Evolutionary conservation across 2,113 vertebrate genomes (phyloP).

Genomic region (Polypterus bichir): DNA sequence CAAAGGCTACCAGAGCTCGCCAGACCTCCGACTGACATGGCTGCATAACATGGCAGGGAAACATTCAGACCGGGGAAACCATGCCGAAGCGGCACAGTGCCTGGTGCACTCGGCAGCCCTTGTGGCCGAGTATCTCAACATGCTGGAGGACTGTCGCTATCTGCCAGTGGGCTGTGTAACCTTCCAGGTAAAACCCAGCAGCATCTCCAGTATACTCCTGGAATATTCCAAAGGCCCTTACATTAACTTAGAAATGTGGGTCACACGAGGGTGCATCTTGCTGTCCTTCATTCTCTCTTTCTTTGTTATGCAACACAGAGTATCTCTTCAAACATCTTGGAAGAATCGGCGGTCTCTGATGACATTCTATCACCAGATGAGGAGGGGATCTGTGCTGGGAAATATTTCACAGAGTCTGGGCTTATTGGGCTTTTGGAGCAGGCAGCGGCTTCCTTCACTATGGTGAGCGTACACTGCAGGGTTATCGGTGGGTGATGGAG

Average conservation of each 20-base stretch:
- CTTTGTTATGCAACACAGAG: conserved; percentile 36
- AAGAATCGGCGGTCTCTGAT: conserved; percentile 80
- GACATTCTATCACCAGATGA: conserved; percentile 80
- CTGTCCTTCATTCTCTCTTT: background rate
- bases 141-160: conserved; percentile 79
- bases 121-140: conserved; percentile 80
- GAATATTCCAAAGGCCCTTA: background rate
- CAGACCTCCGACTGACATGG: conserved; percentile 78
- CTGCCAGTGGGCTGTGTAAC: conserved; percentile 79
- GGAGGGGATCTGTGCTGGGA: conserved; percentile 82
- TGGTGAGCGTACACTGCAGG: conserved; percentile 45
- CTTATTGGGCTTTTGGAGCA: conserved; percentile 77
- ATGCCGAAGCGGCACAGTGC: conserved; percentile 80
- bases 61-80: conserved; percentile 68
- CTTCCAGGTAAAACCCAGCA: conserved; percentile 59
- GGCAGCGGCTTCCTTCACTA: conserved; percentile 68
- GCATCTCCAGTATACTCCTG: background rate
- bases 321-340: conserved; percentile 76
- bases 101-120: conserved; percentile 76
- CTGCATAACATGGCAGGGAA: conserved; percentile 87
- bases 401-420: conserved; percentile 77
- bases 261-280: too few species aligned
- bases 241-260: too few species aligned
- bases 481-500: too few species aligned
- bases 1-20: conserved; percentile 83